phyloP scores from a whole-genome alignment of 2,888 invertebrate species.

The Tetropium fuscum region DNA sequence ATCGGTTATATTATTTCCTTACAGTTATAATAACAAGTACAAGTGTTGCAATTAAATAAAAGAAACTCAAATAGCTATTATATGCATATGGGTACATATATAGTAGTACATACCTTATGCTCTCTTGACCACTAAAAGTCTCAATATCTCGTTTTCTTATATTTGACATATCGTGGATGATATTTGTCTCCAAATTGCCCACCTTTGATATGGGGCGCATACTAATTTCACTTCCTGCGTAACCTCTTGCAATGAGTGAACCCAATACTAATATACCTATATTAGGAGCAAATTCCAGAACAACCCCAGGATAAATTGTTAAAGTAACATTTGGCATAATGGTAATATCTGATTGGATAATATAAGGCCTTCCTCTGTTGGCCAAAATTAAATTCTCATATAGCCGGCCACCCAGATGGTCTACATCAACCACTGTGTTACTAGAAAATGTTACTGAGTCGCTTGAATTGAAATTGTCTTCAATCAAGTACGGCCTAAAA shows the following conservation, averaged over 20 bases:
- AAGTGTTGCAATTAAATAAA: too few species aligned
- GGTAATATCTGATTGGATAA: slow-evolving; percentile 90
- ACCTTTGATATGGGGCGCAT: slow-evolving; percentile 75
- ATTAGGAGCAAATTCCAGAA: slow-evolving; percentile 94
- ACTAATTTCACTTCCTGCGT: slow-evolving; percentile 78
- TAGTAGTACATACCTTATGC: slow-evolving; percentile 72
- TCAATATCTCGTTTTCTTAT: slow-evolving; percentile 59
- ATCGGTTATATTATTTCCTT: too few species aligned
- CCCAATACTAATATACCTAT: slow-evolving; percentile 97
- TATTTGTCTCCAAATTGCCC: slow-evolving; percentile 57
- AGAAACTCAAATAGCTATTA: too few species aligned
- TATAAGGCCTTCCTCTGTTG: slow-evolving; percentile 74
- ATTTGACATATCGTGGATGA: slow-evolving; percentile 50
- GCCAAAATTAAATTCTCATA: slow-evolving; percentile 76
- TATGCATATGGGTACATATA: too few species aligned
- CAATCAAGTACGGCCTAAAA: slow-evolving; percentile 88
- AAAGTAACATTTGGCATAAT: slow-evolving; percentile 95
- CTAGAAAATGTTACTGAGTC: slow-evolving; percentile 76
- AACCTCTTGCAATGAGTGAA: slow-evolving; percentile 86
- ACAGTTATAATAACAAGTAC: too few species aligned
- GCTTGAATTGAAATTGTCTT: slow-evolving; percentile 81
- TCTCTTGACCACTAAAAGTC: slow-evolving; percentile 69
- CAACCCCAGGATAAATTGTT: slow-evolving; percentile 88
- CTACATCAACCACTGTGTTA: slow-evolving; percentile 70
- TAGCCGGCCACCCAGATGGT: slow-evolving; percentile 83